These are phyloP conservation scores for Oreochromis grahami DNA, from an alignment of 2,797 vertebrate species.

Conservation along the genomic window DNA sequence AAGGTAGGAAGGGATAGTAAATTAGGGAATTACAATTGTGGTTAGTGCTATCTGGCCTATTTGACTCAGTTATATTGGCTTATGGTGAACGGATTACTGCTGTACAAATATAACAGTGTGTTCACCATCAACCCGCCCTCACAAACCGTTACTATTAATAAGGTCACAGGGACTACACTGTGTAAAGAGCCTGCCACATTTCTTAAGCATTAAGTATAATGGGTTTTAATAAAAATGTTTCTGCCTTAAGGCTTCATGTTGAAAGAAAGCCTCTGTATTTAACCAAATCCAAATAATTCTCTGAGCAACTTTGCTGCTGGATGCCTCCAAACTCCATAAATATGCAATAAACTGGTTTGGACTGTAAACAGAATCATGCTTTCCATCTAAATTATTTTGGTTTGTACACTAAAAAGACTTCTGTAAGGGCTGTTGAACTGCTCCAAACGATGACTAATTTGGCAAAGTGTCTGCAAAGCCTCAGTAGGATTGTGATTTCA, in stretches of 20 bases:
- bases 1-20: conserved; percentile 31
- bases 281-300: background rate
- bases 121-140: background rate
- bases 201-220: background rate
- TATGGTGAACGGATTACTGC: background rate
- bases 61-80: background rate
- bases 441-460: background rate
- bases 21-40: conserved; percentile 26
- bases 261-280: background rate
- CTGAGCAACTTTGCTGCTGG: background rate
- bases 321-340: background rate
- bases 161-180: background rate
- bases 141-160: background rate
- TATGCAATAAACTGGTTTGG: background rate
- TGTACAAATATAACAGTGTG: conserved; percentile 10
- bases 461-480: background rate
- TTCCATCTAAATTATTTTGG: background rate
- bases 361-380: background rate
- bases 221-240: background rate
- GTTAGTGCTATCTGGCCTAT: conserved; percentile 41
- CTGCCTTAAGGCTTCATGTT: background rate
- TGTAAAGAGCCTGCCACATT: background rate
- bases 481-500: background rate
- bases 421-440: background rate
- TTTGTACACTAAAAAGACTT: background rate